Percentiles rank a stretch among this genome's conserved stretches.
Evolutionary conservation across 2,888 invertebrate species (phyloP).

Genomic region (Syrista parreyssii): DNA sequence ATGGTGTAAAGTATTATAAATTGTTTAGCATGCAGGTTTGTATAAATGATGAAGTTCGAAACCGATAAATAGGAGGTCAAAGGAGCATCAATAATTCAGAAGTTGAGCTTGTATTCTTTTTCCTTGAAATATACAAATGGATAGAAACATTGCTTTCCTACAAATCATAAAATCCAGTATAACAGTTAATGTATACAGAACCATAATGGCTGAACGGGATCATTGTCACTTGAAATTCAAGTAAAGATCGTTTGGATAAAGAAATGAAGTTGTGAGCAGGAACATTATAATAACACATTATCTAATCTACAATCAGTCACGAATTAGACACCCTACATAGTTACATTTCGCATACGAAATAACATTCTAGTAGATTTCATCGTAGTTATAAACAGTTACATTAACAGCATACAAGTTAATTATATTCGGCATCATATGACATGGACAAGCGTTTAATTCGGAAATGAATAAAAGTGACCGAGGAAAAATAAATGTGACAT

Average conservation of each 20-base stretch:
- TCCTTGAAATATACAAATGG: not conserved
- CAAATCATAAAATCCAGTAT: too few relatives aligned
- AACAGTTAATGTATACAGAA: not conserved
- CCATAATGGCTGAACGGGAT: not conserved
- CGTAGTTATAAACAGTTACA: not conserved
- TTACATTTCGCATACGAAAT: not conserved
- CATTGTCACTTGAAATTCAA: not conserved
- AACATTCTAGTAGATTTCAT: not conserved
- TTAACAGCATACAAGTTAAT: not conserved
- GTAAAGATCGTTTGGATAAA: not conserved
- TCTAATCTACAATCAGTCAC: not conserved
- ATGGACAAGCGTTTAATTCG: not conserved
- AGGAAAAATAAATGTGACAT: not conserved
- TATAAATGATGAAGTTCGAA: not conserved
- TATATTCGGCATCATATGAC: not conserved
- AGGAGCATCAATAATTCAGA: not conserved
- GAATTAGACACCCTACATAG: not conserved
- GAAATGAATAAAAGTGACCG: not conserved
- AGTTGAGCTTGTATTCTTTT: not conserved
- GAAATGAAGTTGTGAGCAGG: not conserved
- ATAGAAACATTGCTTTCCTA: too few relatives aligned
- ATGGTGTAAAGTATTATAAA: not conserved
- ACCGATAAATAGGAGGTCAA: not conserved
- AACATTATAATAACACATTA: not conserved
- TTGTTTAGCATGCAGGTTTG: not conserved